Evolutionary conservation across 35 echinoderm and acorn worm genomes (phyloP).

Genomic region (Holothuria glaberrima): DNA sequence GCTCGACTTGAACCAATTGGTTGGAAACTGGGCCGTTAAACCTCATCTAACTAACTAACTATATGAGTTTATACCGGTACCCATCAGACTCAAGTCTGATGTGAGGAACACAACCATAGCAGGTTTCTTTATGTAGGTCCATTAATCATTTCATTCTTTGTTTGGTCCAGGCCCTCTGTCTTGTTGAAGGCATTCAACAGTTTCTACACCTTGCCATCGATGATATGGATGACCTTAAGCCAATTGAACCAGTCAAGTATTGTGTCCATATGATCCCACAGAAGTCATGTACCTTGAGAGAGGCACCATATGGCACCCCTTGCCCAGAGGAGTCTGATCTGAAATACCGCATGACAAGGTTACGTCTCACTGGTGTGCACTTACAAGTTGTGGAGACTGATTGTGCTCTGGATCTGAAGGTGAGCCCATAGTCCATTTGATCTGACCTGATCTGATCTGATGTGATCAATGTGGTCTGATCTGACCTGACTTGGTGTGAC

Average conservation of each 20-base stretch:
- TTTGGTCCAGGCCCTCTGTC: constrained; percentile 63
- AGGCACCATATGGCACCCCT: constrained; percentile 62
- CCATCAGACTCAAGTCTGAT: background rate
- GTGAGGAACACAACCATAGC: background rate
- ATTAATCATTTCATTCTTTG: background rate
- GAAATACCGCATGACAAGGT: constrained; percentile 90
- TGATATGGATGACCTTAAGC: constrained; percentile 70
- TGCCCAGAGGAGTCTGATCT: constrained; percentile 85
- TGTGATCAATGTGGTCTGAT: too few relatives aligned
- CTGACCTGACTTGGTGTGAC: too few relatives aligned
- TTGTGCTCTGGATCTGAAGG: constrained; percentile 62
- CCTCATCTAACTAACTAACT: too few relatives aligned
- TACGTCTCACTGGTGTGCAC: constrained; percentile 71
- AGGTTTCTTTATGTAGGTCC: background rate
- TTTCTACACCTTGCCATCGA: constrained; percentile 81
- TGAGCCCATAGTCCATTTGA: background rate
- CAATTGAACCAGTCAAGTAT: constrained; percentile 57
- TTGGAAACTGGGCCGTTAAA: too few relatives aligned
- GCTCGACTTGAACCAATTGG: too few relatives aligned
- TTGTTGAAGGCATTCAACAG: constrained; percentile 71
- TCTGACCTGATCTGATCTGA: background rate
- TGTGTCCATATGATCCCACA: constrained; percentile 85
- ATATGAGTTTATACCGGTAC: too few relatives aligned
- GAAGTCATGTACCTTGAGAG: constrained; percentile 69
- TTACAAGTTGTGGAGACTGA: constrained; percentile 79